Conservation (phyloP, 2,797 vertebrate species). For the Diplodus puntazzo region DNA sequence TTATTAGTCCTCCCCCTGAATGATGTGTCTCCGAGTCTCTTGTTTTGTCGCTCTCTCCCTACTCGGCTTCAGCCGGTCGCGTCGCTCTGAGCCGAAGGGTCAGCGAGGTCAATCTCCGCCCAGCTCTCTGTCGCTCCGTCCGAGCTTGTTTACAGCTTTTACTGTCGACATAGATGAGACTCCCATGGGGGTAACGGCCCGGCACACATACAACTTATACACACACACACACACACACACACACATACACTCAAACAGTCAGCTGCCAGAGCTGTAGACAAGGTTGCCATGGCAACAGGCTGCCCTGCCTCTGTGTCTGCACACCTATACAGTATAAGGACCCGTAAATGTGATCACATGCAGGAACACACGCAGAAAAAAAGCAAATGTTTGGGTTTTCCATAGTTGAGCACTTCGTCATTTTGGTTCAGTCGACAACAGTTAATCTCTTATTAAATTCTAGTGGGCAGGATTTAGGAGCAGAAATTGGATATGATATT, state of each 20-base stretch:
- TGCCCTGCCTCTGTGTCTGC: conserved; percentile 52
- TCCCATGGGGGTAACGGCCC: conserved; percentile 41
- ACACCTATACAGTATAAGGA: conserved; percentile 51
- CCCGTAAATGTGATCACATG: conserved; percentile 23
- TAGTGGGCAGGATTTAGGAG: no score
- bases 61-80: neutral
- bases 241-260: conserved; percentile 11
- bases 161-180: conserved; percentile 61
- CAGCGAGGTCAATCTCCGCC: conserved; percentile 64
- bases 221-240: conserved; percentile 11
- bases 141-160: conserved; percentile 73
- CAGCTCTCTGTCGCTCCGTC: conserved; percentile 51
- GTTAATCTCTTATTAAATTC: no score
- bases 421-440: neutral
- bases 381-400: conserved; percentile 16
- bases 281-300: conserved; percentile 75
- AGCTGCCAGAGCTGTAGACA: conserved; percentile 56
- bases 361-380: neutral
- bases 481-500: no score
- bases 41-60: conserved; percentile 48
- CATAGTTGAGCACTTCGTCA: neutral
- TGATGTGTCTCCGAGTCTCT: conserved; percentile 48
- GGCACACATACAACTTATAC: conserved; percentile 23
- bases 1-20: conserved; percentile 59
- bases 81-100: conserved; percentile 58